phyloP scores from a whole-genome alignment of 1,140 invertebrate species.

The Platyscapa corneri region DNA sequence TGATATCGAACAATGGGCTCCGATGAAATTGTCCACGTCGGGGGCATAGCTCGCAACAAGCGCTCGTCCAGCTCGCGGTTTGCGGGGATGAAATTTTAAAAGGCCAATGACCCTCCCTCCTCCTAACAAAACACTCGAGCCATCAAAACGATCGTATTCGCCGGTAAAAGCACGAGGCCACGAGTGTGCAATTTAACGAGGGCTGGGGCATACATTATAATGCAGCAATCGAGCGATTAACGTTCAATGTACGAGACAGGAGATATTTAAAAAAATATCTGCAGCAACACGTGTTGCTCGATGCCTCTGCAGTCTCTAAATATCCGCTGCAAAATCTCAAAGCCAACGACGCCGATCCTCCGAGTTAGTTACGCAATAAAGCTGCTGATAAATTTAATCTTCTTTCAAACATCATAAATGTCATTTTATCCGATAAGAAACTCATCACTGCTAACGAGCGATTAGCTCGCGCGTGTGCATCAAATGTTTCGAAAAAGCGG shows the following conservation, averaged over 20 bases:
- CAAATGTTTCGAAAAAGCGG: conserved; percentile 7
- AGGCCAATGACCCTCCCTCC: no score
- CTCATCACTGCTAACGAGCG: background rate
- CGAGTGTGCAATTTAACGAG: background rate
- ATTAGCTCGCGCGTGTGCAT: conserved; percentile 6
- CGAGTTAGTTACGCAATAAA: conserved; percentile 21
- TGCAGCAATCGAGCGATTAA: background rate
- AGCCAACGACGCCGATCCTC: background rate
- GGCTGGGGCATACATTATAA: no score
- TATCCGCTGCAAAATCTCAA: conserved; percentile 6
- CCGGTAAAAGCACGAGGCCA: no score
- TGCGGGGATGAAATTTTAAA: no score
- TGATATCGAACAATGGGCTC: no score
- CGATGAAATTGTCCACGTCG: no score
- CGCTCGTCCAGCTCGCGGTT: no score
- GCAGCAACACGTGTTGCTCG: background rate
- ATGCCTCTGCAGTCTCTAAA: conserved; percentile 15
- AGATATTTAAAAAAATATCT: background rate
- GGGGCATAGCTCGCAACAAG: no score
- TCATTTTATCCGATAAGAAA: conserved; percentile 16
- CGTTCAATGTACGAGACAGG: background rate
- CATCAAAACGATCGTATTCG: no score
- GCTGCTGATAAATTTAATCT: conserved; percentile 37
- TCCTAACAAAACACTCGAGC: no score
- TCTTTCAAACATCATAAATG: background rate